Base-by-base conservation (phyloP, 1,140 invertebrate genomes). In the Diorhabda elongata region DNA sequence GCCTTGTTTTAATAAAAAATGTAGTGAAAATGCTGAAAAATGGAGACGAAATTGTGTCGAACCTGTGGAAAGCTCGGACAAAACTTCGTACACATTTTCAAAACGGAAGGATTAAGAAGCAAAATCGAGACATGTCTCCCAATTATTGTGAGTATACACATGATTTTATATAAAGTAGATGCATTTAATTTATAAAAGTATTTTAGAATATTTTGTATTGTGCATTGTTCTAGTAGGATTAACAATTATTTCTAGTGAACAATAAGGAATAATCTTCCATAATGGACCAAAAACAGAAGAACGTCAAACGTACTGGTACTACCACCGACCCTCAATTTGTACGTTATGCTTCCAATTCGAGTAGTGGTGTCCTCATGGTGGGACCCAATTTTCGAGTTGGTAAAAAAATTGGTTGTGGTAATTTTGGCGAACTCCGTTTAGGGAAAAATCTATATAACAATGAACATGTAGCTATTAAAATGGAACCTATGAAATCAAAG, bases 361-460 rank as follows among this genome's bases (percentile, higher is more conserved):
- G 87, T 73, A 89, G 92, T 72, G 90, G 90, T 78, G 92, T 97
- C 71, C 89, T 99, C 76, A 99, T 99, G 96, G 98, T 99, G 77
- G 98, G 98, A 75, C 97, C 98, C 77, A 99, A 99, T 87, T 99
- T 98, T 85, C 92, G 97, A 81, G 97, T 99, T 76, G 98, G 98
- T 76, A 99, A 99, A 86, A 99, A 99, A 87, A 99, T 99, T 82
- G 98, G 98, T 80, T 98, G 96, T 89, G 98, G 98, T 79, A 99
- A 99, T 86, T 99, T 99, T 84, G 98, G 98, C 72, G 98, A 99
- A 87, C 88, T 99, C 65, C 89, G 98, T 84, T 90, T 99, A 84
- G 98, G 96, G 96, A 99, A 98, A 89, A 99, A 99, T 86, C 88
- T 99, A 78, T 99, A 99, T 88, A 99, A 97, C 87, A 98, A 98